Conservation (phyloP, 2,888 invertebrate genomes). For the Microchrysa polita region DNA sequence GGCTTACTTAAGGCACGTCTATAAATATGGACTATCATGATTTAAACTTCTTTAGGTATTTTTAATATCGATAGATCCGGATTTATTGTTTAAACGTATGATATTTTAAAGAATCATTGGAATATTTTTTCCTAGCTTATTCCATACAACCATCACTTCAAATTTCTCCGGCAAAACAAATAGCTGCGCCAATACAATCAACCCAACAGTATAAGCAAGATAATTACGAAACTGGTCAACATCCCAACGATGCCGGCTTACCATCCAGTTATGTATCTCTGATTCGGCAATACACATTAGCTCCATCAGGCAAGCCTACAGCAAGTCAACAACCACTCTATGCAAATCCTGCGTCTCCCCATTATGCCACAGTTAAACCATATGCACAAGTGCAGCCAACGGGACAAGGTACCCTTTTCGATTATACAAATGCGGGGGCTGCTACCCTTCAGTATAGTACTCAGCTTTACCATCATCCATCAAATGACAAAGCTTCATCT, state of each 20-base stretch:
- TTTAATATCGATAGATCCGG: too few relatives aligned
- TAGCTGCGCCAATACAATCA: slow-evolving; percentile 24
- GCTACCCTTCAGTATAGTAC: slow-evolving; percentile 57
- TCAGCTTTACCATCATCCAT: slow-evolving; percentile 58
- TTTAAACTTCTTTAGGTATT: too few relatives aligned
- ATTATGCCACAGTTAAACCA: slow-evolving; percentile 32
- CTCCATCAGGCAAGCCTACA: background rate
- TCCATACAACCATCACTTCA: slow-evolving; percentile 48
- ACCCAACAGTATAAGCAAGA: slow-evolving; percentile 39
- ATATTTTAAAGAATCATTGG: too few relatives aligned
- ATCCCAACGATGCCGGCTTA: slow-evolving; percentile 12
- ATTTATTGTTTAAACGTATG: too few relatives aligned
- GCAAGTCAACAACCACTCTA: slow-evolving; percentile 27
- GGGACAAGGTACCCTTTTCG: slow-evolving; percentile 52
- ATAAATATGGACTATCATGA: too few relatives aligned
- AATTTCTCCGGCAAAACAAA: slow-evolving; percentile 42
- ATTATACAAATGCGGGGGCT: slow-evolving; percentile 58
- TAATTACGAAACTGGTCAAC: background rate
- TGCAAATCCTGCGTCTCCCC: slow-evolving; percentile 33
- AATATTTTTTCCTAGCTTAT: too few relatives aligned
- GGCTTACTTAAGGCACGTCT: too few relatives aligned
- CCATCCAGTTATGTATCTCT: slow-evolving; percentile 45
- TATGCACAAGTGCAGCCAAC: slow-evolving; percentile 9
- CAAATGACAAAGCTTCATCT: slow-evolving; percentile 44
- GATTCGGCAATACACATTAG: slow-evolving; percentile 42